These are phyloP conservation scores for Chymomyza procnemis DNA, from an alignment of 2,888 invertebrate genomes.

Conservation along the genomic window DNA sequence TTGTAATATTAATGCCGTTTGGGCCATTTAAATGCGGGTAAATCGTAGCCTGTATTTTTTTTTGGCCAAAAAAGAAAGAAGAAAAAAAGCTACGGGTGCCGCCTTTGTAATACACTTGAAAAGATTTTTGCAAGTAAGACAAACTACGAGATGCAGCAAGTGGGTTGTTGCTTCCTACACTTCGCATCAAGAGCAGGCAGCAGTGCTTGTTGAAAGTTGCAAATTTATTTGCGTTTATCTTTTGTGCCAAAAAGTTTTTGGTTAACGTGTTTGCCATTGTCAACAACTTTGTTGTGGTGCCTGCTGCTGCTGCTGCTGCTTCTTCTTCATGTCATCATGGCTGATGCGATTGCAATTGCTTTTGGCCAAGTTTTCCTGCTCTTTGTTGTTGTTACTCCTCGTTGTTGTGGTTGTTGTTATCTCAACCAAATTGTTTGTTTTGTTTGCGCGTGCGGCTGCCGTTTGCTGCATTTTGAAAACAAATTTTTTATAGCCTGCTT, in stretches of 20 bases:
- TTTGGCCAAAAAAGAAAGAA: neutral
- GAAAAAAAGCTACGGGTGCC: neutral
- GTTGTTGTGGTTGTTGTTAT: constrained; percentile 32
- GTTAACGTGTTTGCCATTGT: constrained; percentile 70
- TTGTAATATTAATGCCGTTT: constrained; percentile 51
- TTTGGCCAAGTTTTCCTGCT: constrained; percentile 63
- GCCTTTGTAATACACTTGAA: constrained; percentile 25
- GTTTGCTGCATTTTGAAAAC: neutral
- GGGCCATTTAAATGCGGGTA: constrained; percentile 56
- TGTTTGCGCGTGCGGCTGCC: constrained; percentile 4
- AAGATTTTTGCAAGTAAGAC: constrained; percentile 14
- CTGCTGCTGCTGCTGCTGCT: neutral
- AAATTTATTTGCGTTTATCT: constrained; percentile 70
- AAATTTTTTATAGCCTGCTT: neutral
- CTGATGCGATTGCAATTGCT: constrained; percentile 60
- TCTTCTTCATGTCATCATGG: constrained; percentile 7
- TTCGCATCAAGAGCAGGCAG: neutral
- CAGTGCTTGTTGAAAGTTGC: constrained; percentile 46
- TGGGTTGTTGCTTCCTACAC: neutral
- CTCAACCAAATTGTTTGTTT: constrained; percentile 1
- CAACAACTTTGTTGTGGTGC: constrained; percentile 69
- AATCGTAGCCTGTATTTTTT: neutral
- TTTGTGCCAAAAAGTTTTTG: constrained; percentile 63
- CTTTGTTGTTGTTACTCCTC: constrained; percentile 60
- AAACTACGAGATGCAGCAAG: neutral